These are phyloP conservation scores for Lanius ludovicianus DNA, from an alignment of 2,113 vertebrate species.

Conservation along the genomic window DNA sequence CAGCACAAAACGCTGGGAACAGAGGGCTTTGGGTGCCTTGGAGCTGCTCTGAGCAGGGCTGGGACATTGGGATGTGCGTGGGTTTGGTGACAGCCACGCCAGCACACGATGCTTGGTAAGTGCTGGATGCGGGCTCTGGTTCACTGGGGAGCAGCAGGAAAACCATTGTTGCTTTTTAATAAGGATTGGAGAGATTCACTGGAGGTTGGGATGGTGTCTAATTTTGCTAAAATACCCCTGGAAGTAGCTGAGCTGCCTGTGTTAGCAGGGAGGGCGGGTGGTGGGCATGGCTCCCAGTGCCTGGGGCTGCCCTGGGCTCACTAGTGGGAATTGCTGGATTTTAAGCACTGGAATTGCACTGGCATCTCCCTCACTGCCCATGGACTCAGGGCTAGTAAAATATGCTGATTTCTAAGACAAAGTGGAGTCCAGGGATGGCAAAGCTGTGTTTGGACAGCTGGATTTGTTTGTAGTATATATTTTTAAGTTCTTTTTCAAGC, in stretches of 20 bases:
- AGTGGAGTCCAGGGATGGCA: neutral
- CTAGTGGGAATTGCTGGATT: rapidly evolving
- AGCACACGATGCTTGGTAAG: slow-evolving; percentile 54
- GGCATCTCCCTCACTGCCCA: neutral
- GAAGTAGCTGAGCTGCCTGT: neutral
- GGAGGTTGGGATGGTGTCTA: neutral
- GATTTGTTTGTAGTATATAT: neutral
- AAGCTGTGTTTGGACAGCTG: slow-evolving; percentile 6
- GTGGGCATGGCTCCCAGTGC: rapidly evolving
- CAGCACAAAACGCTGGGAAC: neutral
- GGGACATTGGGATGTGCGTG: neutral
- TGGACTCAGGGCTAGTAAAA: neutral
- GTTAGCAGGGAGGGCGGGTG: neutral
- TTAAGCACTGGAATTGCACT: neutral
- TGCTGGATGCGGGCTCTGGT: neutral
- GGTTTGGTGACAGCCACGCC: slow-evolving; percentile 23
- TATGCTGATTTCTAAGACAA: neutral
- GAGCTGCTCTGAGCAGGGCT: neutral
- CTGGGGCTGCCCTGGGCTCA: neutral
- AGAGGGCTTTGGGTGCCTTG: rapidly evolving
- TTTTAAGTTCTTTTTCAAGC: neutral
- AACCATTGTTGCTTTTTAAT: slow-evolving; percentile 33
- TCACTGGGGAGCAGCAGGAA: slow-evolving; percentile 22
- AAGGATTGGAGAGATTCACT: neutral
- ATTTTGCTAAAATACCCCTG: neutral